Conservation (phyloP, 2,888 invertebrate species). For the Matsumyia berberina region DNA sequence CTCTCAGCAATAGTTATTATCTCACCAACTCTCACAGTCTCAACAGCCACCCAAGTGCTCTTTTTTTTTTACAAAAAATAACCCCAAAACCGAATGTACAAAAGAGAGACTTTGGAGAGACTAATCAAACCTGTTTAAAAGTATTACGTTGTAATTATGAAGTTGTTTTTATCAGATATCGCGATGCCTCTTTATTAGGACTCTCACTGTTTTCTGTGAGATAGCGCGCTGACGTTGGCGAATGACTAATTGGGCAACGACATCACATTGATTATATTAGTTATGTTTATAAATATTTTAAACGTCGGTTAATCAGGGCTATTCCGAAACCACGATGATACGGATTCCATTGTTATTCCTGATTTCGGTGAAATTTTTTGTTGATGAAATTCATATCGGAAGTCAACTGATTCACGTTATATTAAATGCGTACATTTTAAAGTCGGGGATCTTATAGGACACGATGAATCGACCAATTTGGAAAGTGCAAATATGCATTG, state of each 20-base stretch:
- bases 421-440: not conserved
- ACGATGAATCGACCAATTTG: too few relatives aligned
- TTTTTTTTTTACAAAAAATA: too few relatives aligned
- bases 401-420: slow-evolving; percentile 8
- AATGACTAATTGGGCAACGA: slow-evolving; percentile 52
- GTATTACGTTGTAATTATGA: slow-evolving; percentile 41
- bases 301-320: slow-evolving; percentile 22
- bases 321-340: slow-evolving; percentile 21
- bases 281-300: slow-evolving; percentile 15
- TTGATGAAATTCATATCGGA: not conserved
- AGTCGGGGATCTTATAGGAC: not conserved
- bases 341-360: not conserved
- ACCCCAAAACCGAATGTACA: not conserved
- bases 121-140: slow-evolving; percentile 60
- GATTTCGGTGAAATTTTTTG: slow-evolving; percentile 13
- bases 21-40: slow-evolving; percentile 10
- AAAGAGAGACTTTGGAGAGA: slow-evolving; percentile 42
- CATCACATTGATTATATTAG: slow-evolving; percentile 21
- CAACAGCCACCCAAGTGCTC: not conserved
- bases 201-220: slow-evolving; percentile 36
- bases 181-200: slow-evolving; percentile 19
- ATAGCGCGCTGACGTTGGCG: slow-evolving; percentile 15
- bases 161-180: slow-evolving; percentile 60
- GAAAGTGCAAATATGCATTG: too few relatives aligned
- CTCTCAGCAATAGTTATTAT: slow-evolving; percentile 27